Base-by-base conservation (phyloP, 1,140 invertebrate genomes). In the Heliconius congener region DNA sequence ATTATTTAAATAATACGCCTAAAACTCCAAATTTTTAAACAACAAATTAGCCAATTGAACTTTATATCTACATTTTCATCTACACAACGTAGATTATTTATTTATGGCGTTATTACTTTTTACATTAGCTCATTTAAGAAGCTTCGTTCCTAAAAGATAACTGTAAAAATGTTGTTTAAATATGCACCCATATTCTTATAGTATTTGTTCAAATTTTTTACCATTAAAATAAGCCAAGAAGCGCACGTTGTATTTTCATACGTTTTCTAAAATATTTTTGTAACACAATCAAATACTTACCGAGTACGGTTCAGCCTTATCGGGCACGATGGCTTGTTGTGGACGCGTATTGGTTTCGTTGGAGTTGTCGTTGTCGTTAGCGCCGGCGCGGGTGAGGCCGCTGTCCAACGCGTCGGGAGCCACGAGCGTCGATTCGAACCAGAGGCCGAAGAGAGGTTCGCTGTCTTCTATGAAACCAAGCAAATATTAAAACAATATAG, bases 401-500 rank as follows among this genome's bases (percentile, higher is more conserved):
- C 92, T 94, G 23, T 97, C 97, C 72, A 95, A 95, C 1, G 95
- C 95, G 83, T 97, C 97, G 0, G 97, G 96, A 18, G 97, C 97
- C 39, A 97, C 97, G 19, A 99, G 91, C 0, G 98, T 98, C 91
- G 98, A 98, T 90, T 99, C 98, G 94, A 99, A 98, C 98, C 98
- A 99, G 77, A 98, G 96, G 0, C 98, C 98, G 85, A 99, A 95
- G 81, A 99, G 96, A 2, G 98, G 98, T 92, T 99, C 98, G 93
- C 97, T 98, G 93, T 98, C 98, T 94, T 98, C 97, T 93, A 46
- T 19, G 39, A 18, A 19, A 66, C 6, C 13, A 50, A 19, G 11
- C 16, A 19, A 52, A 19, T 52, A 52, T 19, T 19, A 52, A 39
- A 74, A 50, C 13, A 46, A 46, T 16, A 46, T 46, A 46, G 42